Base-by-base conservation (phyloP, 2,888 invertebrate genomes). In the Andrena flavipes region DNA sequence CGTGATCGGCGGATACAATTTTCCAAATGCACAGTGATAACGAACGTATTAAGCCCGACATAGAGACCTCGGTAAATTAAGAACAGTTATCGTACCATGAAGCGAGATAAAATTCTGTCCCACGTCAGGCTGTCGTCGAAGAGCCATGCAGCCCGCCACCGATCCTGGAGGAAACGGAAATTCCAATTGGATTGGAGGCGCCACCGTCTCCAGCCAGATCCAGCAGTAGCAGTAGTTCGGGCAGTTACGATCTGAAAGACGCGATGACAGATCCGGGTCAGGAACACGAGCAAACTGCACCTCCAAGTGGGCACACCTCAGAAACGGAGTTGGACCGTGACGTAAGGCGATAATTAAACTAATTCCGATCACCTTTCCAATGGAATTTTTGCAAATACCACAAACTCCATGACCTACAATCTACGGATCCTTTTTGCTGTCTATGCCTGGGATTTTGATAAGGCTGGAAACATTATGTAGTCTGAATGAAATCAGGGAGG, bases 181-280 rank as follows among this genome's bases (percentile, higher is more conserved):
- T 87, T 62, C 70, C 90, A 26, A 90, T 90, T 68, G 89, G 82
- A 51, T 76, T 87, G 49, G 90, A 91, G 59, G 90, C 82, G 67
- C 90, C 88, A 8, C 86, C 91, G 0, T 93, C 93, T 13, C 91
- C 93, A n/a, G 86, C 91, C 5, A 90, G 91, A 76, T 93, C 94
- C 51, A 91, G 92, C 16, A 93, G 90, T 72, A 94, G 94, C 81
- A 94, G 94, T 69, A 94, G 94, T 84, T 93, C 93, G 20, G 94
- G 94, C 26, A 94, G 94, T 77, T 94, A 94, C 83, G 94, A 94
- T 75, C 90, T 94, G 35, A 93, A 93, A 33, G 94, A 94, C 63
- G 93, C 93, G 2, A 92, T 92, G 91, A 89, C 92, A 5, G 93
- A 93, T 75, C 80, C 85, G 8, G 78, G 80, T 64, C 84, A 87